Evolutionary conservation across 2,113 vertebrate species (phyloP).

Genomic region (Dicerorhinus sumatrensis): DNA sequence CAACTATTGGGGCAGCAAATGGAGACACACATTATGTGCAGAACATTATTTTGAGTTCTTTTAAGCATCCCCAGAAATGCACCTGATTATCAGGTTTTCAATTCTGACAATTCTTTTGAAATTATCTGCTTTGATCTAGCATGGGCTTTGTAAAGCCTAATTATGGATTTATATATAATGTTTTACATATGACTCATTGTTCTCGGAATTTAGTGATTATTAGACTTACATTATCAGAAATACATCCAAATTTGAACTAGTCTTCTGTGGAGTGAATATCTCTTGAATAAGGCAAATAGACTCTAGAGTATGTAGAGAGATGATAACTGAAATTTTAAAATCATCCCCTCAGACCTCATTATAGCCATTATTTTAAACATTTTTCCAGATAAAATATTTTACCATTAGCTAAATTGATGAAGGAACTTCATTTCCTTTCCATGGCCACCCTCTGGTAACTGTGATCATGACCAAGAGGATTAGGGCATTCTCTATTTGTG

Average conservation of each 20-base stretch:
- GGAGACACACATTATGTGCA: slow-evolving; percentile 41
- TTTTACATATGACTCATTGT: slow-evolving; percentile 54
- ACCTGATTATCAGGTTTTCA: slow-evolving; percentile 58
- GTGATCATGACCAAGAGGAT: slow-evolving; percentile 29
- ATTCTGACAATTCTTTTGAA: slow-evolving; percentile 60
- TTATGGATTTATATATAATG: slow-evolving; percentile 40
- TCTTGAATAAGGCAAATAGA: slow-evolving; percentile 41
- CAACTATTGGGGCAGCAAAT: not conserved
- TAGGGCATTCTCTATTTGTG: slow-evolving; percentile 47
- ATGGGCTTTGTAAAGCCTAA: slow-evolving; percentile 55
- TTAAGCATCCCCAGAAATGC: slow-evolving; percentile 57
- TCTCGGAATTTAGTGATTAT: slow-evolving; percentile 48
- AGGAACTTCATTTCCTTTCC: slow-evolving; percentile 32
- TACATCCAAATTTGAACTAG: slow-evolving; percentile 52
- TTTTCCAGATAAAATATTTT: slow-evolving; percentile 50
- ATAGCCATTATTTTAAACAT: slow-evolving; percentile 62
- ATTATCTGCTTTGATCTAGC: slow-evolving; percentile 52
- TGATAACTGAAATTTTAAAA: slow-evolving; percentile 62
- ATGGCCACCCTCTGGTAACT: not conserved
- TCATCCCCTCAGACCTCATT: slow-evolving; percentile 46
- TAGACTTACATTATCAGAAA: slow-evolving; percentile 48
- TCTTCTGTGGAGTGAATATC: not conserved
- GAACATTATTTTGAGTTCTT: slow-evolving; percentile 22
- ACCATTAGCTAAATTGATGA: slow-evolving; percentile 50
- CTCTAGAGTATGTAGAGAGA: slow-evolving; percentile 28